Evolutionary conservation across 2,888 invertebrate species (phyloP), one percentile per base, ranked within the genome.

Genomic region (Drosophila prolongata): DNA sequence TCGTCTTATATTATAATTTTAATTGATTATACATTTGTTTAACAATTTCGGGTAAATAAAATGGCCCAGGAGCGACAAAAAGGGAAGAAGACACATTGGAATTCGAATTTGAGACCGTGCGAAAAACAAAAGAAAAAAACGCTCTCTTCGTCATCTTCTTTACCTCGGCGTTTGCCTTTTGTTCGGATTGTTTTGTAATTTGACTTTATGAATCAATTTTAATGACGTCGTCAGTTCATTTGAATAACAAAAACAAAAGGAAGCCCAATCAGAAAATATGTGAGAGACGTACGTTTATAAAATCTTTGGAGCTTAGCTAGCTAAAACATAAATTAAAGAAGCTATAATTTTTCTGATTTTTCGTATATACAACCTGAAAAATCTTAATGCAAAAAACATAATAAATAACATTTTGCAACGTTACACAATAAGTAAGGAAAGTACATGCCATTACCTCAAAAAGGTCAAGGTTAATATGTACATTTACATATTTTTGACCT

Each of bases 91-190:
- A 75, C 84, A 76, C 82, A 85, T 79, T 79, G 88, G 77, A 83
- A 83, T 87, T 85, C 74, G 67, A 88, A 85, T 82, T 85, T 74
- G 71, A 85, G 68, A 75, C 86, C 86, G 79, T 87, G 79, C 82
- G 69, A 85, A 79, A 37, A 65, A 73, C 54, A 76, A 76, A 60
- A 68, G 54, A 38, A 65, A 84, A 74, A 71, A 42, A 27, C 4
- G 19, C 49, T 65, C 57, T 56, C 34, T 1, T 30, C 6, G 5
- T 19, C 16, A 30, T 37, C 50, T 47, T 57, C 38, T 40, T 40
- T 43, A 10, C n/a, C 9, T 30, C 37, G n/a, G 43, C 49, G 49
- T 38, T 30, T 46, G 56, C 30, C 40, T 46, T 65, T 68, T 71
- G 47, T 77, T 70, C 55, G n/a, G 34, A 34, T 66, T 76, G 50